These are phyloP conservation scores for Melanotaenia parkinsoni DNA, from an alignment of 2,797 vertebrate species.

Conservation along the genomic window DNA sequence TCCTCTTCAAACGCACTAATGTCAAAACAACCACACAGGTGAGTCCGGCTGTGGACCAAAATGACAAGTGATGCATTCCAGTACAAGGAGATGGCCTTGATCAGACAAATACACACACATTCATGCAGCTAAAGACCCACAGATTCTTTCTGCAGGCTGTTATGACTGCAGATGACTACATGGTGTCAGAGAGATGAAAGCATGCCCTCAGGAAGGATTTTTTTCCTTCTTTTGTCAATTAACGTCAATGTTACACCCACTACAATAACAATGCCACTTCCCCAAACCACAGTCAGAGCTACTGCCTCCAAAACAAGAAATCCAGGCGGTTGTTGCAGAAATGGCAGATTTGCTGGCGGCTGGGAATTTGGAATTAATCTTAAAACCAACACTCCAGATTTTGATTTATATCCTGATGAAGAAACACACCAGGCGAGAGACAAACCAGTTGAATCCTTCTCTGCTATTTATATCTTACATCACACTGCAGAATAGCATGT, in stretches of 20 bases:
- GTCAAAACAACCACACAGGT: constrained; percentile 52
- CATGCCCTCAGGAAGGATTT: constrained; percentile 74
- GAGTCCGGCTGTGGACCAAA: constrained; percentile 47
- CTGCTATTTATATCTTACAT: constrained; percentile 29
- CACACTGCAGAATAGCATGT: constrained; percentile 25
- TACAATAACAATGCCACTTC: constrained; percentile 77
- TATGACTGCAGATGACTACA: constrained; percentile 79
- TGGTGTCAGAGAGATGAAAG: constrained; percentile 83
- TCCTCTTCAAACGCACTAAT: constrained; percentile 24
- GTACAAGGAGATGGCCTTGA: constrained; percentile 73
- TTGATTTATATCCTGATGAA: constrained; percentile 48
- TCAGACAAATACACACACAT: constrained; percentile 49
- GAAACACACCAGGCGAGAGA: constrained; percentile 30
- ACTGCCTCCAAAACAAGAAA: constrained; percentile 36
- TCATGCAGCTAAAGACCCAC: constrained; percentile 41
- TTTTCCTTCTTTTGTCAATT: constrained; percentile 76
- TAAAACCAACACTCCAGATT: constrained; percentile 22
- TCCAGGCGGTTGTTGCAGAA: constrained; percentile 2
- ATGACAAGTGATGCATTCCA: constrained; percentile 76
- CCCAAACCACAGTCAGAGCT: constrained; percentile 57
- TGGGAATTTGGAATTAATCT: constrained; percentile 38
- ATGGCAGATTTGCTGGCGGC: constrained; percentile 21
- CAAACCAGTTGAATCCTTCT: constrained; percentile 43
- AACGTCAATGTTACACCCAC: constrained; percentile 82
- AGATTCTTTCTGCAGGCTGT: constrained; percentile 77